Percentiles rank a stretch among this genome's conserved stretches.
Evolutionary conservation across 2,888 invertebrate species (phyloP).

Genomic region (Minunthozetes semirufus): DNA sequence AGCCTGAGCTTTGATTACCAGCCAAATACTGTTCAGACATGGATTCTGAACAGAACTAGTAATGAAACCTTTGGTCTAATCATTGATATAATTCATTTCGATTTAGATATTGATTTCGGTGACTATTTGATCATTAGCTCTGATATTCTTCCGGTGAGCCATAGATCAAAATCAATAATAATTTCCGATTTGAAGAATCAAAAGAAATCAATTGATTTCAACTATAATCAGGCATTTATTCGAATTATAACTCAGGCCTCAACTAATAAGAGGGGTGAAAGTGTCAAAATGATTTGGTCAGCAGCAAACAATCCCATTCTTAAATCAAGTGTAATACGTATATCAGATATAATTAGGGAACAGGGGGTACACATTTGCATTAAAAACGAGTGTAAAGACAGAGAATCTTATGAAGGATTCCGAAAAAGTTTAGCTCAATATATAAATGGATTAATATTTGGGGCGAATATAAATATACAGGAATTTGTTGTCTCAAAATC

Average conservation of each 20-base stretch:
- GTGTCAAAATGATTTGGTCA: constrained; percentile 48
- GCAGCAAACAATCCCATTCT: constrained; percentile 95
- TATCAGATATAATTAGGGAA: not conserved
- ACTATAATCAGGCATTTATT: not conserved
- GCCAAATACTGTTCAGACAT: constrained; percentile 5
- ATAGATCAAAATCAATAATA: not conserved
- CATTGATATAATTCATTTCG: not conserved
- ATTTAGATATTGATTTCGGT: not conserved
- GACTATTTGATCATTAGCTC: constrained; percentile 1
- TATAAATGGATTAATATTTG: not conserved
- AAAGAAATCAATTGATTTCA: not conserved
- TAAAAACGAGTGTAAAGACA: not conserved
- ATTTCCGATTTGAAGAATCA: not conserved
- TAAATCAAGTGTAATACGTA: constrained; percentile 56
- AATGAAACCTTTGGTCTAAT: not conserved
- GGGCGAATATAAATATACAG: not conserved
- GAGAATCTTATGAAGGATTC: not conserved
- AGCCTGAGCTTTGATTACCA: not conserved
- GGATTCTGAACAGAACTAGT: constrained; percentile 7
- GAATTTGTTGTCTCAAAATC: not conserved
- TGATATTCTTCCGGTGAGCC: not conserved
- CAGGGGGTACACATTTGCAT: not conserved
- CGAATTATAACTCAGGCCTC: not conserved
- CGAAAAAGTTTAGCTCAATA: not conserved
- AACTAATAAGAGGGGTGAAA: not conserved